Evolutionary conservation across 2,797 vertebrate genomes (phyloP).

Genomic region (Phataginus tricuspis): DNA sequence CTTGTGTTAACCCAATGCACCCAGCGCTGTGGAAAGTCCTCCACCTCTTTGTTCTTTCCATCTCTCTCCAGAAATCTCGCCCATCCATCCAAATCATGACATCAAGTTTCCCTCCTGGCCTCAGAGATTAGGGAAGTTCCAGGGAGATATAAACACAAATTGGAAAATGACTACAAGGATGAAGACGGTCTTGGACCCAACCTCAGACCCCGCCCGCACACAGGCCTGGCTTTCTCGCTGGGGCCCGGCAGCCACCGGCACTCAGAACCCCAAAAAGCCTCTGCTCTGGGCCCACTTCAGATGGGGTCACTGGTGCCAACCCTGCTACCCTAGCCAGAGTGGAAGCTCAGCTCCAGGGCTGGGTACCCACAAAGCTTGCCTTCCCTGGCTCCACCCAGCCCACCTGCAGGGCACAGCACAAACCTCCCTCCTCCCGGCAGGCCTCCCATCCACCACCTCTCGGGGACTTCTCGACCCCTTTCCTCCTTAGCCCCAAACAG

Average conservation of each 20-base stretch:
- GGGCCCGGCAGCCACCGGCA: accelerated
- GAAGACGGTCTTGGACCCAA: background rate
- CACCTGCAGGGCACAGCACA: background rate
- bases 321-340: background rate
- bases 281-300: accelerated
- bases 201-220: background rate
- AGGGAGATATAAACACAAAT: background rate
- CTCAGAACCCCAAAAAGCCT: background rate
- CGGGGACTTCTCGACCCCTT: background rate
- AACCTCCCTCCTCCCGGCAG: background rate
- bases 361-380: background rate
- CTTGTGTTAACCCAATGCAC: background rate
- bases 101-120: slow-evolving; percentile 28
- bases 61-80: slow-evolving; percentile 38
- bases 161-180: slow-evolving; percentile 26
- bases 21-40: background rate
- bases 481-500: background rate
- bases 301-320: accelerated
- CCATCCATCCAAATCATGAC: slow-evolving; percentile 1
- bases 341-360: background rate
- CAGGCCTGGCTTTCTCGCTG: background rate
- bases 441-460: accelerated
- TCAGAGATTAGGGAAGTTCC: background rate
- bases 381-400: accelerated
- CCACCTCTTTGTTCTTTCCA: background rate